Percentiles rank a stretch among this genome's conserved stretches.
These are phyloP conservation scores for Gymnodraco acuticeps DNA, from an alignment of 2,797 vertebrate genomes.

Conservation along the genomic window DNA sequence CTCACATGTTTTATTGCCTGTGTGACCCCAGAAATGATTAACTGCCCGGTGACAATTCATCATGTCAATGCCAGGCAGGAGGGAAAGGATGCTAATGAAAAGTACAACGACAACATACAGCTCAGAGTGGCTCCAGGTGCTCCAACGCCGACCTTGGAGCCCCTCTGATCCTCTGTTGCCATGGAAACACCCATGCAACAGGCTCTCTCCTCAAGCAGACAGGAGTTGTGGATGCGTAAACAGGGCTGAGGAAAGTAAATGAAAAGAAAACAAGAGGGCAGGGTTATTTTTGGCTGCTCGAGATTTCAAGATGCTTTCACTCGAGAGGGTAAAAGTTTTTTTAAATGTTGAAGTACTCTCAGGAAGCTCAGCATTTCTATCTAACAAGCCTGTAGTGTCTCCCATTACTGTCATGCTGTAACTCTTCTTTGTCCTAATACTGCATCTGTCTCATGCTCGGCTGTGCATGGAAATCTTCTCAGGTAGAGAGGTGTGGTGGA, in stretches of 20 bases:
- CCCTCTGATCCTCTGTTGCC: conserved; percentile 82
- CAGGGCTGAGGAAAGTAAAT: conserved; percentile 47
- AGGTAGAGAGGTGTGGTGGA: conserved; percentile 14
- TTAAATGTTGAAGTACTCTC: conserved; percentile 16
- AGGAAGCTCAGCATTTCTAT: conserved; percentile 4
- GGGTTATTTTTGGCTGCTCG: conserved; percentile 61
- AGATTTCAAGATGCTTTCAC: conserved; percentile 47
- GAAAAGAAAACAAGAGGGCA: conserved; percentile 33
- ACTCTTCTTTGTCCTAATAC: conserved; percentile 46
- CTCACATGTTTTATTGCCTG: conserved; percentile 61
- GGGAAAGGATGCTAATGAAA: conserved; percentile 67
- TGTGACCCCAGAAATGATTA: conserved; percentile 69
- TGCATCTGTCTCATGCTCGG: conserved; percentile 48
- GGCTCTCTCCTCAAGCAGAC: conserved; percentile 75
- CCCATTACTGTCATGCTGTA: conserved; percentile 38
- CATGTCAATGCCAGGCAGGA: conserved; percentile 49
- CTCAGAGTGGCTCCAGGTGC: conserved; percentile 47
- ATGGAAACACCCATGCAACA: conserved; percentile 88
- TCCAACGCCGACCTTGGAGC: conserved; percentile 87
- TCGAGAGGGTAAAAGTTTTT: conserved; percentile 24
- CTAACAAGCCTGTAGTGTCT: conserved; percentile 41
- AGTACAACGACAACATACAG: conserved; percentile 51
- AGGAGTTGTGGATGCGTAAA: conserved; percentile 46
- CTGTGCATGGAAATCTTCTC: conserved; percentile 50
- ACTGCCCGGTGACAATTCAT: conserved; percentile 71